Base-by-base conservation (phyloP, 1,140 invertebrate genomes). In the Drosophila ambigua region DNA sequence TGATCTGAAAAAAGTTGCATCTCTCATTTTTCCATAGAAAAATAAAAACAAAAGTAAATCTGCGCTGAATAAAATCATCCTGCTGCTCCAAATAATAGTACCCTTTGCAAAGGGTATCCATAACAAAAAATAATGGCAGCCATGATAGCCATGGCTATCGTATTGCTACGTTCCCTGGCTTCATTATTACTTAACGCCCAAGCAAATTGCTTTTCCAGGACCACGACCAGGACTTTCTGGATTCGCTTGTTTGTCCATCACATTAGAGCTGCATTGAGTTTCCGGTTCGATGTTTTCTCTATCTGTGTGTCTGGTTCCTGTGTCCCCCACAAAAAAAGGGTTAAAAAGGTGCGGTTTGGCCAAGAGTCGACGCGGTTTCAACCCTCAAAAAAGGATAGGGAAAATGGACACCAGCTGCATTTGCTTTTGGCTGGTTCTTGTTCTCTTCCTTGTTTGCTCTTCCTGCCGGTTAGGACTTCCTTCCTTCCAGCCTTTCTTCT, bases 331-430 rank as follows among this genome's bases (percentile, higher is more conserved):
- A 81, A 73, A 82, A 82, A 79, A 87, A 88, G 83, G 83, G 83
- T 88, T 88, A 88, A 88, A 71, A 88, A 88, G 83, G 83, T 88
- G 83, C 83, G 83, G 83, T 88, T 88, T 79, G 76, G 83, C 83
- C 59, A 58, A 69, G 60, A 53, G 77, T 69, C 35, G 35, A 3
- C 73, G 78, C 81, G 64, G 77, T 64, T 55, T 54, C 62, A 49
- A 50, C 43, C 62, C 69, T 49, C 81, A 64, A 72, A 77, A 81
- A 74, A 62, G 67, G 64, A 53, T 69, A 62, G 57, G 54, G 41
- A 52, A 66, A 72, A 71, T 66, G 79, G 79, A 79, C 84, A 84
- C 84, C 83, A 88, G 82, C 82, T 87, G 82, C 82, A 87, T 89
- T 84, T 84, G 83, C 67, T 89, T 69, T 54, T 39, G 35, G 35